Conservation (phyloP, 2,113 vertebrate genomes). For the Heloderma charlesbogerti region DNA sequence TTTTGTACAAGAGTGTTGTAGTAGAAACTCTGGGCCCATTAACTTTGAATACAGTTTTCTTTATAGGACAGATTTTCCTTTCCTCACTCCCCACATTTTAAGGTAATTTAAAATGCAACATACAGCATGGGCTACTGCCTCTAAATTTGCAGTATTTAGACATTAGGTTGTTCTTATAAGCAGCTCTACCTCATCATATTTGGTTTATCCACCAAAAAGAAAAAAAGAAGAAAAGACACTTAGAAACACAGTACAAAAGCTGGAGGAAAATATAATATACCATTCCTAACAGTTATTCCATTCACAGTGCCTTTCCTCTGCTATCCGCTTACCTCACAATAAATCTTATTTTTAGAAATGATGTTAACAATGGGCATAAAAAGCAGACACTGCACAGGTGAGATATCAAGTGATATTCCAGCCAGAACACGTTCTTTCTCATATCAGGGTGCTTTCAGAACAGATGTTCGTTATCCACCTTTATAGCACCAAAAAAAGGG, state of each 20-base stretch:
- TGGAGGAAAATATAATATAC: neutral
- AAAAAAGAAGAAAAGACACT: neutral
- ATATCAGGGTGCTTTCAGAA: slow-evolving; percentile 22
- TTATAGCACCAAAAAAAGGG: neutral
- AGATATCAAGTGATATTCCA: slow-evolving; percentile 40
- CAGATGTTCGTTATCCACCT: neutral
- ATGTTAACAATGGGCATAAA: slow-evolving; percentile 34
- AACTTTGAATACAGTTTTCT: slow-evolving; percentile 3
- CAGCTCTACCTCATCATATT: neutral
- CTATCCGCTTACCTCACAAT: slow-evolving; percentile 25
- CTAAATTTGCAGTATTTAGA: neutral
- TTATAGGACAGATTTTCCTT: neutral
- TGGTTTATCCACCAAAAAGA: neutral
- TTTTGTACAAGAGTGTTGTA: neutral
- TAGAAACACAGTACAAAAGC: neutral
- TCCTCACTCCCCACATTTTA: neutral
- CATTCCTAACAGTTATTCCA: neutral
- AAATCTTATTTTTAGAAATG: slow-evolving; percentile 48
- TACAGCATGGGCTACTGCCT: neutral
- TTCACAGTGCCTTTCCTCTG: neutral
- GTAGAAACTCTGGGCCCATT: neutral
- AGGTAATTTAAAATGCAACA: neutral
- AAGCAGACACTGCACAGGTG: slow-evolving; percentile 30
- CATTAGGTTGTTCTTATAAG: neutral
- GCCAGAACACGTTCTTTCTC: neutral